These are phyloP conservation scores for Pithys albifrons DNA, from an alignment of 2,113 vertebrate genomes.

Conservation along the genomic window DNA sequence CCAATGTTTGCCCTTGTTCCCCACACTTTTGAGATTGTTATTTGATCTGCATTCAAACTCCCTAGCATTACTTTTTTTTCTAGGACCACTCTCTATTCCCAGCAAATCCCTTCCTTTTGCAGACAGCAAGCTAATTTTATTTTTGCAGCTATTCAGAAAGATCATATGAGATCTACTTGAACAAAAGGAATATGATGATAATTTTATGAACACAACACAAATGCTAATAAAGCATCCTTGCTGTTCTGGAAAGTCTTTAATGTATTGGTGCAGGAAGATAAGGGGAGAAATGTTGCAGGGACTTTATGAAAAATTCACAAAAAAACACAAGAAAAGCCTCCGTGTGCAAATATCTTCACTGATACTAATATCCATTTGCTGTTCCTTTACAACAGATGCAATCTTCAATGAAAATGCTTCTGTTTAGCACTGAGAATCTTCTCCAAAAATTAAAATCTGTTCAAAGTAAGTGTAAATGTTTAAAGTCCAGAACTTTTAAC, in stretches of 20 bases:
- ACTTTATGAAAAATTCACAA: background rate
- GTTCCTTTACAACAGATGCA: background rate
- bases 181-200: background rate
- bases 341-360: background rate
- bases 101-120: background rate
- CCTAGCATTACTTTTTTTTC: background rate
- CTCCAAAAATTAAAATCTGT: background rate
- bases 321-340: background rate
- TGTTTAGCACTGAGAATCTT: background rate
- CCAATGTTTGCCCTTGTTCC: background rate
- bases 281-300: background rate
- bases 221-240: background rate
- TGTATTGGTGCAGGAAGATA: background rate
- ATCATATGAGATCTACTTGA: background rate
- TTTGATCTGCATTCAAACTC: constrained; percentile 25
- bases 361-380: background rate
- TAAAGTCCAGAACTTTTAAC: background rate
- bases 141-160: background rate
- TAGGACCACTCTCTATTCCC: background rate
- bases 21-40: constrained; percentile 27
- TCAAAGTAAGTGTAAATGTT: background rate
- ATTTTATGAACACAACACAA: background rate
- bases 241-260: background rate
- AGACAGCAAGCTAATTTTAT: background rate
- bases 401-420: background rate